These are phyloP conservation scores for Meriones psammophilus DNA, from an alignment of 2,797 vertebrate species.

Conservation along the genomic window DNA sequence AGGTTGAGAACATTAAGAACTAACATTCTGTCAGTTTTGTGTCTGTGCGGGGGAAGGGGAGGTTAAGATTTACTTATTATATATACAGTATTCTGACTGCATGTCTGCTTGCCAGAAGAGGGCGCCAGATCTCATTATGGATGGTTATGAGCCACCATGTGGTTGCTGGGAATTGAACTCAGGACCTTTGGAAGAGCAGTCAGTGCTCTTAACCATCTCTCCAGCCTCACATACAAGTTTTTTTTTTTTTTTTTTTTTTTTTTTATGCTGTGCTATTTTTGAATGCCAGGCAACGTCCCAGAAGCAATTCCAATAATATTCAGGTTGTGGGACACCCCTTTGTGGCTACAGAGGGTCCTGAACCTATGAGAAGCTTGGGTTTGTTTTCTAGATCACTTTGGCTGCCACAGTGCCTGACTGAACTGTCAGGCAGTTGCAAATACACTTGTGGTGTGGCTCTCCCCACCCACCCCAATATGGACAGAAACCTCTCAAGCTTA, in stretches of 20 bases:
- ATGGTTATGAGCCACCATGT: no score
- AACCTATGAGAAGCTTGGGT: not conserved
- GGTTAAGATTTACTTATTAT: no score
- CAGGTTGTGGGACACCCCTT: no score
- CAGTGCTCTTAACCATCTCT: no score
- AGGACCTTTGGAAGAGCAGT: no score
- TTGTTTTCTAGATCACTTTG: not conserved
- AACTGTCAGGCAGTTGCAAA: not conserved
- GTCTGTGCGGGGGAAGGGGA: no score
- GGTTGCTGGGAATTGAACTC: no score
- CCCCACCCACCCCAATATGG: not conserved
- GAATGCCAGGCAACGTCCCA: not conserved
- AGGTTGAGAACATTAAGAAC: not conserved
- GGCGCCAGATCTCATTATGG: no score
- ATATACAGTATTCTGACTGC: no score
- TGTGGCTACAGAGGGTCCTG: not conserved
- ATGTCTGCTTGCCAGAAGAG: no score
- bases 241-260: not conserved
- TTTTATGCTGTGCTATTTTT: not conserved
- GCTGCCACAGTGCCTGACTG: not conserved
- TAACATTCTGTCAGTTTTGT: no score
- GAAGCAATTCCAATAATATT: not conserved
- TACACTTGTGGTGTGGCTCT: not conserved
- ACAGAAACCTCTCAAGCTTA: not conserved
- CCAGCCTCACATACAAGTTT: no score